phyloP scores from a whole-genome alignment of 1,140 invertebrate genomes.

The Drosophila sp. region DNA sequence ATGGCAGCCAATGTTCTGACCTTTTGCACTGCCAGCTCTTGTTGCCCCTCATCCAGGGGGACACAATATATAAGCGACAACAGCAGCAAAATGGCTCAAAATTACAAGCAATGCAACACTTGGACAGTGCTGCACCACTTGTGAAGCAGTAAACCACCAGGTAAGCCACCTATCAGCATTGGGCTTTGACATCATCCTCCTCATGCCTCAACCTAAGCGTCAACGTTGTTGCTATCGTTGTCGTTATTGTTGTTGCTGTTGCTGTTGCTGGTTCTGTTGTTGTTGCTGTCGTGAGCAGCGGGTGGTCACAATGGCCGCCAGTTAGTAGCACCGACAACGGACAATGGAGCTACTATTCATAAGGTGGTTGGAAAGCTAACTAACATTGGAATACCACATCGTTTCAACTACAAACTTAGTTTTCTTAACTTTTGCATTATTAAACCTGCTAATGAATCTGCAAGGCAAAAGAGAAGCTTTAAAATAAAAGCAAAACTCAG shows the following conservation, averaged over 20 bases:
- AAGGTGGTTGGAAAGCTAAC: neutral
- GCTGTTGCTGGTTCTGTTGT: neutral
- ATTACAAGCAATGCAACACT: slow-evolving; percentile 58
- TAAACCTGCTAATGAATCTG: too few species aligned
- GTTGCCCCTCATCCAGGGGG: neutral
- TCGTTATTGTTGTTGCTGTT: too few species aligned
- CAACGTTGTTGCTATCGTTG: neutral
- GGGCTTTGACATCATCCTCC: slow-evolving; percentile 13
- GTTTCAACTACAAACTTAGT: too few species aligned
- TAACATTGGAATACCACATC: neutral
- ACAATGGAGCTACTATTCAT: neutral
- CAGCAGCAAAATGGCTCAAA: slow-evolving; percentile 52
- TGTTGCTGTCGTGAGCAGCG: slow-evolving; percentile 36
- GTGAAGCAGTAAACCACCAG: slow-evolving; percentile 3
- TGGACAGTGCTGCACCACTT: slow-evolving; percentile 24
- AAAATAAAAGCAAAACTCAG: too few species aligned
- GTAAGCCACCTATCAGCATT: slow-evolving; percentile 40
- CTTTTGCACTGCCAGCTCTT: slow-evolving; percentile 58
- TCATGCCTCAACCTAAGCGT: neutral
- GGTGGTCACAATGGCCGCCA: slow-evolving; percentile 45
- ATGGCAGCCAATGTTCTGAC: slow-evolving; percentile 55
- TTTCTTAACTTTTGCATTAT: too few species aligned
- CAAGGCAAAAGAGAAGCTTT: too few species aligned
- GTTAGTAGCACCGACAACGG: slow-evolving; percentile 21
- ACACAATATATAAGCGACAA: neutral